Conservation (phyloP, 2,888 invertebrate species). For the Sesia apiformis region DNA sequence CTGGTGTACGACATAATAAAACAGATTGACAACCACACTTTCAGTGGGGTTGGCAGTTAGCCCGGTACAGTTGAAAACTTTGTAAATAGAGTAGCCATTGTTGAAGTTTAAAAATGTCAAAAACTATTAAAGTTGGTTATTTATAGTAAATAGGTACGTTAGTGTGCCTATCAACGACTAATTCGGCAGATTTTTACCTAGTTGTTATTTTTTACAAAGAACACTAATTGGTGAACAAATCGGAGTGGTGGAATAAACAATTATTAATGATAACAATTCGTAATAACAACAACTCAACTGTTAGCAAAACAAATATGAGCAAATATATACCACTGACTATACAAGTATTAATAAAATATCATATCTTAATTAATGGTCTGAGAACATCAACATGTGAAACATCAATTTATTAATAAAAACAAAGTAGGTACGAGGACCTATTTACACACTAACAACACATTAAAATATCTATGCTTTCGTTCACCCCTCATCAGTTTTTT, state of each 20-base stretch:
- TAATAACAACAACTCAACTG: background rate
- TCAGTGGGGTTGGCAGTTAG: conserved; percentile 28
- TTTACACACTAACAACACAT: conserved; percentile 10
- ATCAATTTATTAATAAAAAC: conserved; percentile 64
- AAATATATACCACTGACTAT: background rate
- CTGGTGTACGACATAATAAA: background rate
- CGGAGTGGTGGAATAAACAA: conserved; percentile 4
- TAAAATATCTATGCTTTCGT: conserved; percentile 53
- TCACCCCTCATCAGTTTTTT: background rate
- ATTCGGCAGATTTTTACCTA: conserved; percentile 60
- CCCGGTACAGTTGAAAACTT: conserved; percentile 29
- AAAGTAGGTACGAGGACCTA: conserved; percentile 42
- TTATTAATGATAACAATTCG: conserved; percentile 5
- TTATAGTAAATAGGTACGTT: conserved; percentile 28
- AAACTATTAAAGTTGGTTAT: conserved; percentile 44
- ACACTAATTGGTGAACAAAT: conserved; percentile 54
- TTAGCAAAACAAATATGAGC: conserved; percentile 7
- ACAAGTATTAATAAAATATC: conserved; percentile 18
- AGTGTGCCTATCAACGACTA: conserved; percentile 56
- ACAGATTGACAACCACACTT: conserved; percentile 21
- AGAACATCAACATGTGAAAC: conserved; percentile 66
- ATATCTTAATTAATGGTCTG: conserved; percentile 36
- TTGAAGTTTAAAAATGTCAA: conserved; percentile 47
- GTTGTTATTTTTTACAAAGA: conserved; percentile 46
- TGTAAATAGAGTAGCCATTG: conserved; percentile 43